These are phyloP conservation scores for Rhingia rostrata DNA, from an alignment of 2,888 invertebrate genomes.

Conservation along the genomic window DNA sequence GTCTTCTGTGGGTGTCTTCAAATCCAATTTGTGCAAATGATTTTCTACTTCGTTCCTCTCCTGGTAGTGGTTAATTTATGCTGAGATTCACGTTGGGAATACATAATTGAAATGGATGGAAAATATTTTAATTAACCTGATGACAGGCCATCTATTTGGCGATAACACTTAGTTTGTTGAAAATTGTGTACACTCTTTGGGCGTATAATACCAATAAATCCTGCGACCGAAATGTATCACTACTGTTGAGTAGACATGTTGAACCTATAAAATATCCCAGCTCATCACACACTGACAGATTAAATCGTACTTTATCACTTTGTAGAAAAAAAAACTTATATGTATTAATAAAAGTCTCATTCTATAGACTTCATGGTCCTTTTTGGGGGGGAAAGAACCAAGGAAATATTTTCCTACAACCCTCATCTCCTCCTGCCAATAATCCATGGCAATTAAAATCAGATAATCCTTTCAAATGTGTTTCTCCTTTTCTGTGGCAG, in stretches of 20 bases:
- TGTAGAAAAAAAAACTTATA: constrained; percentile 11
- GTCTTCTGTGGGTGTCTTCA: constrained; percentile 1
- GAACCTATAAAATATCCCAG: background rate
- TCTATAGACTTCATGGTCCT: constrained; percentile 9
- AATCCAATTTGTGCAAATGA: constrained; percentile 42
- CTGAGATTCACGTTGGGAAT: constrained; percentile 53
- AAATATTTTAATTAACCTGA: constrained; percentile 61
- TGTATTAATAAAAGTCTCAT: constrained; percentile 18
- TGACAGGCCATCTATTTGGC: constrained; percentile 32
- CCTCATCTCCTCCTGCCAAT: constrained; percentile 24
- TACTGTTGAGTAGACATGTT: background rate
- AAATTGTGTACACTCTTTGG: background rate
- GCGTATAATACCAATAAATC: too few species aligned
- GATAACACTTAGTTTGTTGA: background rate
- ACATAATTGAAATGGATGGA: constrained; percentile 62
- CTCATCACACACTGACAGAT: constrained; percentile 9
- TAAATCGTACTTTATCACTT: constrained; percentile 3
- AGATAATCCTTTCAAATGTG: constrained; percentile 67
- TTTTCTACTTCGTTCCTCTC: constrained; percentile 6
- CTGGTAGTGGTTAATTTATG: constrained; percentile 56
- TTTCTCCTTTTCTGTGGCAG: constrained; percentile 43
- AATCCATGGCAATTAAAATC: constrained; percentile 71
- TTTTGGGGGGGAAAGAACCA: constrained; percentile 2
- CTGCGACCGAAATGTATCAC: too few species aligned
- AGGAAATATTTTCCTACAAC: constrained; percentile 6